phyloP scores from a whole-genome alignment of 2,113 vertebrate species.

The Harpagus bidentatus region DNA sequence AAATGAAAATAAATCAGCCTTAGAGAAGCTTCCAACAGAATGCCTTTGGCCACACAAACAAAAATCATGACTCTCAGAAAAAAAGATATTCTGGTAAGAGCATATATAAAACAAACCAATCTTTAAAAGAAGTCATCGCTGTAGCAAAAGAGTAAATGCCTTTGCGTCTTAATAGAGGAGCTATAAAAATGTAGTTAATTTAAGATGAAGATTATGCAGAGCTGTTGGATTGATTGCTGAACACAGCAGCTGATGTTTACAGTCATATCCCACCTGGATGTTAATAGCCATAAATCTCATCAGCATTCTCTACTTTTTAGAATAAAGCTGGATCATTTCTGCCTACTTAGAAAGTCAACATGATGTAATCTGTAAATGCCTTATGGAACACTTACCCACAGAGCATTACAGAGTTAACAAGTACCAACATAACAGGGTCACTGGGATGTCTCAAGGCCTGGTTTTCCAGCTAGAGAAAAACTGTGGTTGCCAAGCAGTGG shows the following conservation, averaged over 20 bases:
- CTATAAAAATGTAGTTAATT: neutral
- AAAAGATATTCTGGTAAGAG: neutral
- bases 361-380: neutral
- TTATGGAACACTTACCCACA: neutral
- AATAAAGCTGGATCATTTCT: neutral
- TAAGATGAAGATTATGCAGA: neutral
- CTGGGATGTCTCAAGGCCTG: neutral
- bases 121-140: slow-evolving; percentile 15
- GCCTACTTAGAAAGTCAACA: neutral
- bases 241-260: neutral
- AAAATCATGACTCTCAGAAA: neutral
- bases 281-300: neutral
- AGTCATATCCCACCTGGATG: neutral
- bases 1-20: slow-evolving; percentile 54
- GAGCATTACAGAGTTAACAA: neutral
- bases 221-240: neutral
- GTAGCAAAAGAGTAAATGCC: neutral
- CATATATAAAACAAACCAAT: neutral
- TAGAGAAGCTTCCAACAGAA: slow-evolving; percentile 30
- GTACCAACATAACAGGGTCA: fast-evolving
- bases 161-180: neutral
- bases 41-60: slow-evolving; percentile 54
- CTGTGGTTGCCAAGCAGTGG: neutral
- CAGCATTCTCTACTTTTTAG: neutral
- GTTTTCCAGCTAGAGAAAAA: neutral